These are phyloP conservation scores for Stigmatopora nigra DNA, from an alignment of 2,113 vertebrate species.

Conservation along the genomic window DNA sequence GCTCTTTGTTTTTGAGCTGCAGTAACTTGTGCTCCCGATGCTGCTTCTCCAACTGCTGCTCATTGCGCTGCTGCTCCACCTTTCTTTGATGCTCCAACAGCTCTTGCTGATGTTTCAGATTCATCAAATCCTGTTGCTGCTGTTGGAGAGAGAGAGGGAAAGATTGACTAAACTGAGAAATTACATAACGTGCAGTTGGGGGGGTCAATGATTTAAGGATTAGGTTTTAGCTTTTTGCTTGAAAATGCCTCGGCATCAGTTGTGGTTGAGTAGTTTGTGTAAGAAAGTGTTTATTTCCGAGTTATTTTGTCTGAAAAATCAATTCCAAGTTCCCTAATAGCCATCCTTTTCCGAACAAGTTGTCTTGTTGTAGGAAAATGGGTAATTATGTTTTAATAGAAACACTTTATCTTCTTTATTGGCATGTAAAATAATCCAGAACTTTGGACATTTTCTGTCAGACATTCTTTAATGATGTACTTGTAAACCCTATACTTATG, in stretches of 20 bases:
- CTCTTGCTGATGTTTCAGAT: conserved; percentile 96
- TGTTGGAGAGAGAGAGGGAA: conserved; percentile 49
- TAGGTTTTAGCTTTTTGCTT: neutral
- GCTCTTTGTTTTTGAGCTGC: conserved; percentile 94
- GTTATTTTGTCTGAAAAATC: neutral
- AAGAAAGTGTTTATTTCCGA: too few relatives aligned
- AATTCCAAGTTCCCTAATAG: neutral
- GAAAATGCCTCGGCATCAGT: too few relatives aligned
- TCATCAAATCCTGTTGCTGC: conserved; percentile 95
- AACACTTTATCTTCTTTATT: too few relatives aligned
- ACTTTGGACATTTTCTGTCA: too few relatives aligned
- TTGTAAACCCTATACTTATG: too few relatives aligned
- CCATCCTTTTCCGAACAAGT: neutral
- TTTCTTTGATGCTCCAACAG: conserved; percentile 94
- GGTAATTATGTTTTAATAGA: too few relatives aligned
- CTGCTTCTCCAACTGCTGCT: conserved; percentile 94
- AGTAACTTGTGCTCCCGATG: conserved; percentile 91
- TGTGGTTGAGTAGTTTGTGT: too few relatives aligned
- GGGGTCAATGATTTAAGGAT: conserved; percentile 2
- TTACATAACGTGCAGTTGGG: neutral
- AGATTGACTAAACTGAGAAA: neutral
- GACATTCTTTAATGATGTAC: too few relatives aligned
- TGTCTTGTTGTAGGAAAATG: too few relatives aligned
- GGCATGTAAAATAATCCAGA: too few relatives aligned
- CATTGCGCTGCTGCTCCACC: conserved; percentile 87